Base-by-base conservation (phyloP, 2,888 invertebrate genomes). In the Quadriops clusia region DNA sequence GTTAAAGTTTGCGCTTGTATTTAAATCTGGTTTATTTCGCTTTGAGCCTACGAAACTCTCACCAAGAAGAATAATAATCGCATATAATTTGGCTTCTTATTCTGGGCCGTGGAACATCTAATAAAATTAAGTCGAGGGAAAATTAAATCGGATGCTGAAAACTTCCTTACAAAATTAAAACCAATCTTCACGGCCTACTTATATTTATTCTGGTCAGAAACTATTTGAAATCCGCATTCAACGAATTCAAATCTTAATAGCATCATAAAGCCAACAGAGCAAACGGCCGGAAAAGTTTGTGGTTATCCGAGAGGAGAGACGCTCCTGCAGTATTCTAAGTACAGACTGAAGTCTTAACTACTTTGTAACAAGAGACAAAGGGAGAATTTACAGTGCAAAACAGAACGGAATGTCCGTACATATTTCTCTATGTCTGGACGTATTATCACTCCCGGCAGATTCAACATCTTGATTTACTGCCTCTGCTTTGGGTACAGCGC, bases 391-490 rank as follows among this genome's bases (percentile, higher is more conserved):
- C 34, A 36, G 36, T 34, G 36, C 40, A 39, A 43, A 42, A 43
- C 41, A 42, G 43, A 39, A 37, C 39, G 42, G 39, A 38, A 43
- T 43, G 39, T 34, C 33, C 38, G 42, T 45, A 40, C 43, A 47
- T 47, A 49, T 46, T 47, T 47, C 49, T 45, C 41, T 30, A 42
- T 41, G 48, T 45, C 43, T 40, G 44, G 40, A 46, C 43, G 49
- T 37, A 49, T 50, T 51, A 51, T 50, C 49, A 48, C 49, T 46
- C 49, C 49, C 51, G 40, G 41, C 44, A 47, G 47, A 46, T 46
- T 50, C 43, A 43, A 34, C 40, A 37, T 44, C 47, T 49, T 51
- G 50, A 51, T 50, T 51, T 50, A 50, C 36, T 40, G 37, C 42
- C 21, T 35, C 32, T 31, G 20, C 32, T 31, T 29, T 38, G 28